phyloP scores from a whole-genome alignment of 2,888 invertebrate genomes.

The Selenia dentaria region DNA sequence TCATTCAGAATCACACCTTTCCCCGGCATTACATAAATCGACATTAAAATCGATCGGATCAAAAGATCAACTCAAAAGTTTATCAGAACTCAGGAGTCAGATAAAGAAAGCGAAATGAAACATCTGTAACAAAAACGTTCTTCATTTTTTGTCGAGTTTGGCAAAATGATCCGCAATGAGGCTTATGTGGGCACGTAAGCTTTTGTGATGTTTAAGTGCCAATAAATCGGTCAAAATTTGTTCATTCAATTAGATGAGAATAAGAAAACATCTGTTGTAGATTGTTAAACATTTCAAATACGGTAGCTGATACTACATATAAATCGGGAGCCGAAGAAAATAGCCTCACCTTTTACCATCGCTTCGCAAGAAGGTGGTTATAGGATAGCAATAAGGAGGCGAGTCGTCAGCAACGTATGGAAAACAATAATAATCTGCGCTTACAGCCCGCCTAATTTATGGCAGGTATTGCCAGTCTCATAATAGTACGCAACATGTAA shows the following conservation, averaged over 20 bases:
- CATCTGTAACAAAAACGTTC: constrained; percentile 31
- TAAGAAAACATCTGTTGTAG: constrained; percentile 16
- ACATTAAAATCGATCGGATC: constrained; percentile 10
- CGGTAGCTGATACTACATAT: no score
- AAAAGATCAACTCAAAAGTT: constrained; percentile 8
- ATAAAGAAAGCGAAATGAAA: constrained; percentile 31
- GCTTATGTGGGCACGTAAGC: constrained; percentile 29
- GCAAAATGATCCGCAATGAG: constrained; percentile 28
- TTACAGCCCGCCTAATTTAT: no score
- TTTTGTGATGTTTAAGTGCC: constrained; percentile 26
- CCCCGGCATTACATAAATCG: constrained; percentile 20
- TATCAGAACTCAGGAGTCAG: constrained; percentile 31
- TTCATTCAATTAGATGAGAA: constrained; percentile 9
- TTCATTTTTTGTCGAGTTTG: constrained; percentile 19
- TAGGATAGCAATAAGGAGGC: no score
- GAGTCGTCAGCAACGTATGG: no score
- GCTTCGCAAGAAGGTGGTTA: no score
- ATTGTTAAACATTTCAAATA: not conserved
- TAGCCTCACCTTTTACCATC: no score
- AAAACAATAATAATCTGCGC: no score
- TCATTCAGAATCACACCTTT: constrained; percentile 16
- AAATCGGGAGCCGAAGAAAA: no score
- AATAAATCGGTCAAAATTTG: constrained; percentile 25
- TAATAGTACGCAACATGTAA: no score
- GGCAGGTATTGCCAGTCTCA: no score